Percentiles rank a stretch among this genome's conserved stretches.
These are phyloP conservation scores for Drosophila asahinai DNA, from an alignment of 1,140 invertebrate genomes.

Conservation along the genomic window DNA sequence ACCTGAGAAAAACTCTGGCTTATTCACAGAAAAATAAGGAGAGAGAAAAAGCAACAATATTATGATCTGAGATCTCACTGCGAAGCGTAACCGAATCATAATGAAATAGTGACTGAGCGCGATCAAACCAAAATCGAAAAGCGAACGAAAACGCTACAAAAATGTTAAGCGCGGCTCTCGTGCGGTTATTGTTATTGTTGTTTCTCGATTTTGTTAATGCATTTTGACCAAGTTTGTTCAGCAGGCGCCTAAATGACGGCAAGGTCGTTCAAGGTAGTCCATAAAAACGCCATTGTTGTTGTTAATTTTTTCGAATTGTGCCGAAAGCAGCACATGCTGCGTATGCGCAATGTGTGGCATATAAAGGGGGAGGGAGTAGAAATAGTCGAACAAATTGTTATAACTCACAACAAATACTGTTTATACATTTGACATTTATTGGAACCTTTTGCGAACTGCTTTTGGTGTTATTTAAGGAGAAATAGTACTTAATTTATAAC, in stretches of 20 bases:
- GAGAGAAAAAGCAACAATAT: no score
- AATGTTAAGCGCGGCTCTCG: slow-evolving; percentile 53
- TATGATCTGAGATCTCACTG: neutral
- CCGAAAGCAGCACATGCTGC: slow-evolving; percentile 66
- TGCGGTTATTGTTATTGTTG: slow-evolving; percentile 26
- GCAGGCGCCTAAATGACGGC: slow-evolving; percentile 67
- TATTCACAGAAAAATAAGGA: no score
- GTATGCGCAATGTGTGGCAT: slow-evolving; percentile 68
- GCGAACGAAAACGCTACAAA: slow-evolving; percentile 36
- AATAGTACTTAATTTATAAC: no score
- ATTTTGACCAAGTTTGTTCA: slow-evolving; percentile 76
- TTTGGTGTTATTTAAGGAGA: no score
- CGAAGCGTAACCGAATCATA: slow-evolving; percentile 29
- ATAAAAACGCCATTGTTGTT: slow-evolving; percentile 53
- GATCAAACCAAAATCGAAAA: slow-evolving; percentile 6
- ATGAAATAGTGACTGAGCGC: slow-evolving; percentile 5
- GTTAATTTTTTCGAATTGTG: slow-evolving; percentile 11
- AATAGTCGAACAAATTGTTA: neutral
- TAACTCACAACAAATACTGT: neutral
- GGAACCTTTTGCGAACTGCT: neutral
- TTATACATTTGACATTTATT: neutral
- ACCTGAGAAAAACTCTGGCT: slow-evolving; percentile 19
- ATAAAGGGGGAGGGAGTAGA: neutral
- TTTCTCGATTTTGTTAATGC: slow-evolving; percentile 60
- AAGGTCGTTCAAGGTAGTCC: slow-evolving; percentile 81